Conservation (phyloP, 2,113 vertebrate genomes). For the Leucopsar rothschildi region DNA sequence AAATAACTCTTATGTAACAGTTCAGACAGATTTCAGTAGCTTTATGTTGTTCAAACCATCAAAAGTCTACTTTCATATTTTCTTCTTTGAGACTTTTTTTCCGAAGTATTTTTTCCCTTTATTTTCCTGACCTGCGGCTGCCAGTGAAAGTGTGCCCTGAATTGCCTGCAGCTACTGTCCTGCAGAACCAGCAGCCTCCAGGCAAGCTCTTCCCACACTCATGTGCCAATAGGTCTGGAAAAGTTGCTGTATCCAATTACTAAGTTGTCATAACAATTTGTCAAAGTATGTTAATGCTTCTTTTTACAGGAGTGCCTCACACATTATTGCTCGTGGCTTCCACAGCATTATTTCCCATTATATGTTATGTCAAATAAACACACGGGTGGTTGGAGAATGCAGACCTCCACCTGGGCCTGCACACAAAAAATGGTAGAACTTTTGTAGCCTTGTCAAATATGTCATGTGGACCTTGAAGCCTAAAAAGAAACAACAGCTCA, state of each 20-base stretch:
- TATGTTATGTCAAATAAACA: neutral
- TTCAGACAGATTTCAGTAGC: neutral
- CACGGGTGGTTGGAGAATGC: neutral
- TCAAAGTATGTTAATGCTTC: neutral
- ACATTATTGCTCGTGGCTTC: neutral
- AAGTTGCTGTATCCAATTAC: neutral
- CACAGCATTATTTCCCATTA: neutral
- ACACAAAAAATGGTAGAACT: neutral
- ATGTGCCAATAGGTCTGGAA: neutral
- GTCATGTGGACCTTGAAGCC: accelerated
- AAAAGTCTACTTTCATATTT: neutral
- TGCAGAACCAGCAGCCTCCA: neutral
- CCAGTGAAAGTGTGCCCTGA: slow-evolving; percentile 20
- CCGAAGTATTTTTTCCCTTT: neutral
- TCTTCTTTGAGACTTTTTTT: neutral
- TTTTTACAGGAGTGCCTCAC: neutral
- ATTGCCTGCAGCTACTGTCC: neutral
- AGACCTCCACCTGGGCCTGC: neutral
- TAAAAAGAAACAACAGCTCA: neutral
- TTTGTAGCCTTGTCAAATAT: neutral
- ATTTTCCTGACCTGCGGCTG: neutral
- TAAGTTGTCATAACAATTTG: neutral
- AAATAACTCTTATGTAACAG: neutral
- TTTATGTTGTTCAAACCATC: neutral
- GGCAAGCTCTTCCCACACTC: neutral